Percentiles rank a stretch among this genome's conserved stretches.
Evolutionary conservation across 2,797 vertebrate genomes (phyloP).

Genomic region (Spea hammondii): DNA sequence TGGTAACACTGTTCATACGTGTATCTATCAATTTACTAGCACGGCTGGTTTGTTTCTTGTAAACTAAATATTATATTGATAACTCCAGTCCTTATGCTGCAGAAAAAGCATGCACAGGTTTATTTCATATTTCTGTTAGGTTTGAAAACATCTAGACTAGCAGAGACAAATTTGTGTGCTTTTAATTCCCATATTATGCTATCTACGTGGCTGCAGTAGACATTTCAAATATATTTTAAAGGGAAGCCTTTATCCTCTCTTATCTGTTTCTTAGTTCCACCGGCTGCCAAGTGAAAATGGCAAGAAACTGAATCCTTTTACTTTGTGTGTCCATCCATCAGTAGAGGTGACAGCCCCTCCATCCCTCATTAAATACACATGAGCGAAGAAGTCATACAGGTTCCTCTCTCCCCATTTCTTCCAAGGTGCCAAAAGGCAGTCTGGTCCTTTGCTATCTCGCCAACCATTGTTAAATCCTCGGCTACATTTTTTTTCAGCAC

Average conservation of each 20-base stretch:
- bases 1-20: neutral
- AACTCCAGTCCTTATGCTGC: neutral
- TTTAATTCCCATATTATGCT: slow-evolving; percentile 15
- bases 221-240: slow-evolving; percentile 25
- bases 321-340: slow-evolving; percentile 45
- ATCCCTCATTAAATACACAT: slow-evolving; percentile 41
- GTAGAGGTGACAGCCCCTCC: slow-evolving; percentile 28
- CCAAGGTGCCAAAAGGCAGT: slow-evolving; percentile 14
- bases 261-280: slow-evolving; percentile 29
- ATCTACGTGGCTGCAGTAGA: slow-evolving; percentile 15
- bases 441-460: neutral
- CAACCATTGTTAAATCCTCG: neutral
- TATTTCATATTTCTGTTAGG: neutral
- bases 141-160: neutral
- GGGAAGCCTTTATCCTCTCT: slow-evolving; percentile 20
- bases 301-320: slow-evolving; percentile 31
- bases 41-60: neutral
- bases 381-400: slow-evolving; percentile 29
- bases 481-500: neutral
- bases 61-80: neutral
- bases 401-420: slow-evolving; percentile 25
- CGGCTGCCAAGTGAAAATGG: slow-evolving; percentile 29
- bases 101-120: neutral
- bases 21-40: neutral
- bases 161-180: neutral